Evolutionary conservation across 1,140 invertebrate species (phyloP).

Genomic region (Choristoneura fumiferana): DNA sequence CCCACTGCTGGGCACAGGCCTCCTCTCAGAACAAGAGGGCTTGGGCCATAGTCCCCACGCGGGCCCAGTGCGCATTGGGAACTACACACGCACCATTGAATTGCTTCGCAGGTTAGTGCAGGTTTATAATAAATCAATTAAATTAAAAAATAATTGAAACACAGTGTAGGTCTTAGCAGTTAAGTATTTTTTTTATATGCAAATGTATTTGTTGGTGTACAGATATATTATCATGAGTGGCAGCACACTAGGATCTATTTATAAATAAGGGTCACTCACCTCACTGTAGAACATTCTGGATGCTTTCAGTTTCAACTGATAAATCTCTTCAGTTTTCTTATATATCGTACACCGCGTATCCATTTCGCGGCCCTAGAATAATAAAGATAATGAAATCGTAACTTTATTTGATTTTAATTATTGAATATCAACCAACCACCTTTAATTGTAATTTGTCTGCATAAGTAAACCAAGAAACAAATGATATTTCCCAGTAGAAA

Average conservation of each 20-base stretch:
- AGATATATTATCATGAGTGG: neutral
- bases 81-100: too few relatives aligned
- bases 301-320: slow-evolving; percentile 97
- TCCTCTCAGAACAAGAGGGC: too few relatives aligned
- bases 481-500: slow-evolving; percentile 36
- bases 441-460: slow-evolving; percentile 33
- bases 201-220: neutral
- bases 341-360: slow-evolving; percentile 98
- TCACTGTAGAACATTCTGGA: slow-evolving; percentile 97
- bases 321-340: slow-evolving; percentile 98
- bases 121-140: too few relatives aligned
- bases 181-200: too few relatives aligned
- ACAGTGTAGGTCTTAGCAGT: too few relatives aligned
- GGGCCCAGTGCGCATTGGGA: too few relatives aligned
- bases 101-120: too few relatives aligned
- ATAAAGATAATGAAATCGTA: slow-evolving; percentile 15
- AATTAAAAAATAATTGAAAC: too few relatives aligned
- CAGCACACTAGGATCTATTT: neutral
- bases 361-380: slow-evolving; percentile 86
- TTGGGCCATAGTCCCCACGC: too few relatives aligned
- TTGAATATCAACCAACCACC: too few relatives aligned
- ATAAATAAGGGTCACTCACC: slow-evolving; percentile 63
- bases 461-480: slow-evolving; percentile 37
- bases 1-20: too few relatives aligned
- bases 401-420: too few relatives aligned